These are phyloP conservation scores for Eciton burchellii DNA, from an alignment of 1,140 invertebrate genomes.

Conservation along the genomic window DNA sequence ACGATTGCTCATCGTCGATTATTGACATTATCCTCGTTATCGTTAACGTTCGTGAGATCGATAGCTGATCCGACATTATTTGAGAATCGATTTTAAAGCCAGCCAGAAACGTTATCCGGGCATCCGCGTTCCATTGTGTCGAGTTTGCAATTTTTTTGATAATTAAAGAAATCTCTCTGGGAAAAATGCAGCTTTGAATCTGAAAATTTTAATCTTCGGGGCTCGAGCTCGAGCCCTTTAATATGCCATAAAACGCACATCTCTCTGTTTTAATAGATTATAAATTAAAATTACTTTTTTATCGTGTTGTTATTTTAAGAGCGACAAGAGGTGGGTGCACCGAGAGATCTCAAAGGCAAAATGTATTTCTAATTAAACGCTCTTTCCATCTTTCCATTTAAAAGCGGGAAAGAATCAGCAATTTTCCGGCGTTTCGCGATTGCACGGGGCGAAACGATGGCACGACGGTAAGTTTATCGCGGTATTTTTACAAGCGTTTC, in stretches of 20 bases:
- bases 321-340: neutral
- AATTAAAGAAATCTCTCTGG: neutral
- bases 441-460: neutral
- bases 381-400: neutral
- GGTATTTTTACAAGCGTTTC: constrained; percentile 60
- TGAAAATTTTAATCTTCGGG: neutral
- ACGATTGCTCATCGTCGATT: neutral
- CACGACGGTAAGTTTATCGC: constrained; percentile 36
- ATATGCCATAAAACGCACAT: neutral
- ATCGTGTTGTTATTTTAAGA: constrained; percentile 1
- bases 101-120: no score
- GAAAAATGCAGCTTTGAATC: neutral
- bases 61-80: neutral
- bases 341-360: neutral
- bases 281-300: neutral
- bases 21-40: neutral
- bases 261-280: neutral
- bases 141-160: neutral
- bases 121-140: no score
- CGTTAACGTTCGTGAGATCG: neutral
- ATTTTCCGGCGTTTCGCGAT: constrained; percentile 31
- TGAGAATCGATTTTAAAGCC: no score
- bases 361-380: constrained; percentile 1
- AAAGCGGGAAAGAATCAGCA: neutral
- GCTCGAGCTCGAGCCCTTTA: neutral